Evolutionary conservation across 2,888 invertebrate species (phyloP).

Genomic region (Lingula anatina): DNA sequence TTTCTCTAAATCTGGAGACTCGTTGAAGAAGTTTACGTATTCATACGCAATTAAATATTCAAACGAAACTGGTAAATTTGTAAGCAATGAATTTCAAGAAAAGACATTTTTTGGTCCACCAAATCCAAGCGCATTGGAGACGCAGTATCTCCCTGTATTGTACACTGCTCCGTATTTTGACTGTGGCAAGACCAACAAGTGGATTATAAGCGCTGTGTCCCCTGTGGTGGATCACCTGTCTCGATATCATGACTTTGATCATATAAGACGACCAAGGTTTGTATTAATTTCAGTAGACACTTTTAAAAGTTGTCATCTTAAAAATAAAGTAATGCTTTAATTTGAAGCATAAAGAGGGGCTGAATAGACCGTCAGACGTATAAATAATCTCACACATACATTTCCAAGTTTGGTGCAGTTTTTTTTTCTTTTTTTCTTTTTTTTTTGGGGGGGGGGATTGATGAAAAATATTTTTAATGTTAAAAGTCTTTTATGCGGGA

Average conservation of each 20-base stretch:
- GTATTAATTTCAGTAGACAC: too few species aligned
- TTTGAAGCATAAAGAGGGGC: too few species aligned
- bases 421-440: too few species aligned
- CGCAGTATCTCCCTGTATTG: slow-evolving; percentile 74
- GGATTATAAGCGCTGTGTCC: slow-evolving; percentile 89
- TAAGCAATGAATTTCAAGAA: slow-evolving; percentile 27
- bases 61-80: slow-evolving; percentile 42
- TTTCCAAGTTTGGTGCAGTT: too few species aligned
- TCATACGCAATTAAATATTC: slow-evolving; percentile 43
- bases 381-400: too few species aligned
- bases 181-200: slow-evolving; percentile 90
- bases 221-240: slow-evolving; percentile 95
- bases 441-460: too few species aligned
- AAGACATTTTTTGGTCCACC: slow-evolving; percentile 49
- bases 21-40: slow-evolving; percentile 36
- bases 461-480: too few species aligned
- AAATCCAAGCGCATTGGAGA: slow-evolving; percentile 29
- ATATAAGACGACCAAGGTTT: slow-evolving; percentile 43
- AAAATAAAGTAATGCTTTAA: too few species aligned
- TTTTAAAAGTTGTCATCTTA: too few species aligned
- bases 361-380: too few species aligned
- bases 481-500: too few species aligned
- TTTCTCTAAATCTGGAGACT: slow-evolving; percentile 71
- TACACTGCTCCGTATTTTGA: slow-evolving; percentile 95
- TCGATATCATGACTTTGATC: slow-evolving; percentile 44